Evolutionary conservation across 2,888 invertebrate species (phyloP).

Genomic region (Sicus ferrugineus): DNA sequence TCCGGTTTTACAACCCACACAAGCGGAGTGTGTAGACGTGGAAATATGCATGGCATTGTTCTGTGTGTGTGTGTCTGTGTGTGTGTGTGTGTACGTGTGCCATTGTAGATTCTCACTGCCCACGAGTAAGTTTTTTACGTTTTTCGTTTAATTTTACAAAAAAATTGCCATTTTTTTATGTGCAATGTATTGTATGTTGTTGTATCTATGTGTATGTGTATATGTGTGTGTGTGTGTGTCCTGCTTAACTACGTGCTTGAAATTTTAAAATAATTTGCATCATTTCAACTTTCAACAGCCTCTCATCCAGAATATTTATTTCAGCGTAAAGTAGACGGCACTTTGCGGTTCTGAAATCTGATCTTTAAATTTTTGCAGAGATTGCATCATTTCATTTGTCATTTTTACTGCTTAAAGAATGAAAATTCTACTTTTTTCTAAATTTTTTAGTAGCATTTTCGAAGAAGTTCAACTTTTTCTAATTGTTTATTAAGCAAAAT

Average conservation of each 20-base stretch:
- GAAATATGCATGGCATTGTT: slow-evolving; percentile 20
- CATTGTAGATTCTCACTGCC: not conserved
- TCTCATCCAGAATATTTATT: too few relatives aligned
- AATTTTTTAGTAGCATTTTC: too few relatives aligned
- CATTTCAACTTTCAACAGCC: too few relatives aligned
- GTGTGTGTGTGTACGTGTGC: slow-evolving; percentile 8
- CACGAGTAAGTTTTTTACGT: slow-evolving; percentile 5
- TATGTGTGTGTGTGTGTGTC: slow-evolving; percentile 5
- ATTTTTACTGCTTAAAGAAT: too few relatives aligned
- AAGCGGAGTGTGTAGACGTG: slow-evolving; percentile 23
- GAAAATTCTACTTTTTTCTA: too few relatives aligned
- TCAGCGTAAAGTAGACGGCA: not conserved
- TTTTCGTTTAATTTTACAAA: slow-evolving; percentile 1
- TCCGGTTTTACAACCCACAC: slow-evolving; percentile 40
- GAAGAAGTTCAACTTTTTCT: too few relatives aligned
- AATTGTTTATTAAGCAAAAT: too few relatives aligned
- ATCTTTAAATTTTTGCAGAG: not conserved
- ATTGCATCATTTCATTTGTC: too few relatives aligned
- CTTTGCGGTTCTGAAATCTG: not conserved
- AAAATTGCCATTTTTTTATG: slow-evolving; percentile 6
- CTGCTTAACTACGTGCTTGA: slow-evolving; percentile 18
- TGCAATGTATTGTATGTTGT: not conserved
- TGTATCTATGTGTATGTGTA: slow-evolving; percentile 9
- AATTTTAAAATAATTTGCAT: slow-evolving; percentile 26
- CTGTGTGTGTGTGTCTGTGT: not conserved